phyloP scores from a whole-genome alignment of 2,113 vertebrate genomes.

The Sclerurus mexicanus region DNA sequence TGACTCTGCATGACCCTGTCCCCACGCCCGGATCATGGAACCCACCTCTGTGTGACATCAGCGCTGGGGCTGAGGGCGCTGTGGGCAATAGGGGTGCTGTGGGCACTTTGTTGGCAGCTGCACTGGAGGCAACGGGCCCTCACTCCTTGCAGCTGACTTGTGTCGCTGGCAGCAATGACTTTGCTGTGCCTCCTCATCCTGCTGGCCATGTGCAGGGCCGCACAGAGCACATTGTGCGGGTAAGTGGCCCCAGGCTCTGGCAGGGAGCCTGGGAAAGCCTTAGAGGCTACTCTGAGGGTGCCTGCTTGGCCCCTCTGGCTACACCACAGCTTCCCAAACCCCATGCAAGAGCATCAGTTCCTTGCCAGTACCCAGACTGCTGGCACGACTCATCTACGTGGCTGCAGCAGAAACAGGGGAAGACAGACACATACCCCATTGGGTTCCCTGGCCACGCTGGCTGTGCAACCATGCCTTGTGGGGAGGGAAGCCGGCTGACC shows the following conservation, averaged over 20 bases:
- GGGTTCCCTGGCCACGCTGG: background rate
- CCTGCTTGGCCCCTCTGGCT: fast-evolving
- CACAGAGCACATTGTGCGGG: background rate
- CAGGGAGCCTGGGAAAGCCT: background rate
- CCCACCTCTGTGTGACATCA: background rate
- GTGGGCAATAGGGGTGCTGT: fast-evolving
- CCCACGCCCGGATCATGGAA: background rate
- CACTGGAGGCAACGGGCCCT: background rate
- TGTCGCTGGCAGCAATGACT: background rate
- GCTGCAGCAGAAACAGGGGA: background rate
- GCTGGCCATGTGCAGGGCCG: background rate
- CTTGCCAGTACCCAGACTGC: fast-evolving
- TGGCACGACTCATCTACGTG: background rate
- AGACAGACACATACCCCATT: fast-evolving
- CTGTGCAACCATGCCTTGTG: background rate
- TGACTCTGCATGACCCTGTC: background rate
- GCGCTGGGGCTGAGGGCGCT: background rate
- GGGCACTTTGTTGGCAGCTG: background rate
- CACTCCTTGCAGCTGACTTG: background rate
- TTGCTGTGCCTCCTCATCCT: background rate
- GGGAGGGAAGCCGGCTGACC: background rate
- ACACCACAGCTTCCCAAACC: background rate
- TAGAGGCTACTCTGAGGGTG: too few relatives aligned
- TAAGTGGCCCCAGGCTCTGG: background rate
- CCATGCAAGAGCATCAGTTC: background rate